phyloP scores from a whole-genome alignment of 2,113 vertebrate genomes.

The Sarotherodon lohbergeri region DNA sequence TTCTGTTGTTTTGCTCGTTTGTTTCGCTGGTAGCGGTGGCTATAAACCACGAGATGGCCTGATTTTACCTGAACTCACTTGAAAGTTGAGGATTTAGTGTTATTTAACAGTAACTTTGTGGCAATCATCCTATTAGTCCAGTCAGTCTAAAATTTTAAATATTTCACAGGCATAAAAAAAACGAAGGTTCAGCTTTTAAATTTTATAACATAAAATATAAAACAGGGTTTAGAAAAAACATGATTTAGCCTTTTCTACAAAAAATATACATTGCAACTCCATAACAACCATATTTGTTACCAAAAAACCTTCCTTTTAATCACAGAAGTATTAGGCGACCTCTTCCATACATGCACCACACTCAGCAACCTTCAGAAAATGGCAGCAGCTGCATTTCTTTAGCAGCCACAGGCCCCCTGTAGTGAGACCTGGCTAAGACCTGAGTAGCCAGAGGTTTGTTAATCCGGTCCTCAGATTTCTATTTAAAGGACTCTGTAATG shows the following conservation, averaged over 20 bases:
- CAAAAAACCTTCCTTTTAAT: neutral
- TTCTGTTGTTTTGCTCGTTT: neutral
- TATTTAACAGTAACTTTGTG: neutral
- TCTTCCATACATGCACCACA: neutral
- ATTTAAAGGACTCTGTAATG: neutral
- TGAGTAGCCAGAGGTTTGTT: neutral
- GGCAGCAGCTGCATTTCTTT: neutral
- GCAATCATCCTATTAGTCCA: neutral
- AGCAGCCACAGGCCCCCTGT: fast-evolving
- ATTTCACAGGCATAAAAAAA: neutral
- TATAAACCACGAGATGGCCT: neutral
- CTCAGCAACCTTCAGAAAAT: neutral
- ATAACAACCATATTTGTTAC: neutral
- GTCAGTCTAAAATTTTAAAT: neutral
- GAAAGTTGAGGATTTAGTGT: neutral
- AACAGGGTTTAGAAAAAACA: fast-evolving
- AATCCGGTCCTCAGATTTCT: fast-evolving
- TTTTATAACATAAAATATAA: neutral
- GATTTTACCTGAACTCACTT: neutral
- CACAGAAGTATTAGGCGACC: neutral
- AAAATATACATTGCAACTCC: neutral
- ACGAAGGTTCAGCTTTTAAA: neutral
- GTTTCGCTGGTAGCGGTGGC: neutral
- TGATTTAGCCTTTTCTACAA: neutral
- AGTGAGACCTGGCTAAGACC: neutral